Percentiles rank a stretch among this genome's conserved stretches.
These are phyloP conservation scores for Sisyra nigra DNA, from an alignment of 2,888 invertebrate species.

Conservation along the genomic window DNA sequence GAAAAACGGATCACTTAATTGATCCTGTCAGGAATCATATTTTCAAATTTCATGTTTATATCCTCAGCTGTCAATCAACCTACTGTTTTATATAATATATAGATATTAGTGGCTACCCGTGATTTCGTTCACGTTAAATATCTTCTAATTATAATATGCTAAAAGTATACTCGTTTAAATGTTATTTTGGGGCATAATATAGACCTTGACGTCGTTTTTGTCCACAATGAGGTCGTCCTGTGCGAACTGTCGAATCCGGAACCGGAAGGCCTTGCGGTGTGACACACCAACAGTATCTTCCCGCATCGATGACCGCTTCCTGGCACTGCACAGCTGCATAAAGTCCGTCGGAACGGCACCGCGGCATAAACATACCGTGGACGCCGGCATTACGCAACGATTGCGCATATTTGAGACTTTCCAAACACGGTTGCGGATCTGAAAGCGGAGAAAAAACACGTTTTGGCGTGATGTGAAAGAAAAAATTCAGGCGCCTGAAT, in stretches of 20 bases:
- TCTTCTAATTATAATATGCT: neutral
- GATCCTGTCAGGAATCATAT: too few relatives aligned
- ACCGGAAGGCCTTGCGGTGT: constrained; percentile 64
- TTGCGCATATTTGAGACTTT: constrained; percentile 4
- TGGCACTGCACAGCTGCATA: constrained; percentile 80
- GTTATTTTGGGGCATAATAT: neutral
- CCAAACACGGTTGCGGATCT: constrained; percentile 6
- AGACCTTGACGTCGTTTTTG: constrained; percentile 16
- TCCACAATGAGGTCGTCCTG: constrained; percentile 51
- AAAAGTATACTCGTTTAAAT: neutral
- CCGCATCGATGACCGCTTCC: constrained; percentile 36
- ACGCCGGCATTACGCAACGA: constrained; percentile 21
- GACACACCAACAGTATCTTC: constrained; percentile 75
- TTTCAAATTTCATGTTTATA: too few relatives aligned
- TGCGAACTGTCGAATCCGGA: constrained; percentile 59
- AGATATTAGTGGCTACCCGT: too few relatives aligned
- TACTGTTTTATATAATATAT: too few relatives aligned
- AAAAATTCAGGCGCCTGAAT: neutral
- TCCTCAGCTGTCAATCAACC: too few relatives aligned
- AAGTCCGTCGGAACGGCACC: constrained; percentile 67
- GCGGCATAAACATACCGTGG: constrained; percentile 44
- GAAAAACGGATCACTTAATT: too few relatives aligned
- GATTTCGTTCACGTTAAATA: neutral
- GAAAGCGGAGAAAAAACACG: neutral
- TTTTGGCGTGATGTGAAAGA: neutral